Evolutionary conservation across 2,797 vertebrate species (phyloP).

Genomic region (Spinus olivaceus): DNA sequence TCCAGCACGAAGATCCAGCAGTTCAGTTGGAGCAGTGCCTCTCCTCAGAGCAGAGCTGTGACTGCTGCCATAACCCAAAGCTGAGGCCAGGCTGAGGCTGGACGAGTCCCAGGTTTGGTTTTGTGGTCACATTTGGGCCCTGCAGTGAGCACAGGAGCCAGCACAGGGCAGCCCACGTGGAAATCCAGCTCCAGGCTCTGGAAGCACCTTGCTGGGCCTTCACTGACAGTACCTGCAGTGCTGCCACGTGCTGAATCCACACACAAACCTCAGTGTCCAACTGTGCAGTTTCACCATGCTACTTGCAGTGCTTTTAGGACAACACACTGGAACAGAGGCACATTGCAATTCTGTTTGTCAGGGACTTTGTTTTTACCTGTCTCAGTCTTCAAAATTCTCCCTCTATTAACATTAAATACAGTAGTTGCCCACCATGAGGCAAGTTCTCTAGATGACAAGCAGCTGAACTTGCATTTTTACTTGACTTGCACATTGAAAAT

Average conservation of each 20-base stretch:
- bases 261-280: background rate
- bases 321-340: background rate
- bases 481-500: background rate
- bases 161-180: accelerated
- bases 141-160: background rate
- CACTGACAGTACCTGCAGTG: accelerated
- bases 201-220: accelerated
- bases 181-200: background rate
- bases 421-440: background rate
- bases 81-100: background rate
- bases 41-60: background rate
- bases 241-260: background rate
- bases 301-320: background rate
- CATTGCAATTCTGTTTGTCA: background rate
- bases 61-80: background rate
- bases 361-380: background rate
- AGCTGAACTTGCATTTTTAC: background rate
- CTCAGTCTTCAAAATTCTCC: background rate
- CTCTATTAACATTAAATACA: accelerated
- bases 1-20: background rate
- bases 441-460: background rate
- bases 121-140: background rate
- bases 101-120: background rate
- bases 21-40: background rate
- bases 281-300: too few species aligned